These are phyloP conservation scores for Phrynosoma blainvillii DNA, from an alignment of 2,113 vertebrate species.

Conservation along the genomic window DNA sequence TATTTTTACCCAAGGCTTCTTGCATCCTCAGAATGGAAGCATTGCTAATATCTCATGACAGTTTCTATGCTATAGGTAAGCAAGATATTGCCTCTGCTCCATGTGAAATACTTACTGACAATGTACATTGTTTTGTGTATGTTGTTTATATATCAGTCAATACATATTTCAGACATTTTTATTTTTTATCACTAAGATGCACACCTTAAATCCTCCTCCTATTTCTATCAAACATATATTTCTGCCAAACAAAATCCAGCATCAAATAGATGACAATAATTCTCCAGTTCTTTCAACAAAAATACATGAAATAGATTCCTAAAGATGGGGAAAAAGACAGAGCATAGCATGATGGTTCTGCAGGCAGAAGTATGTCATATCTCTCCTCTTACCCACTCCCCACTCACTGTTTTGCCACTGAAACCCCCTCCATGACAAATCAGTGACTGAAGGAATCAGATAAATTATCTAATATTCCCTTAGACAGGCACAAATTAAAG, in stretches of 20 bases:
- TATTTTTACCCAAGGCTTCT: not conserved
- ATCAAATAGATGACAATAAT: not conserved
- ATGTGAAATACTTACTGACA: not conserved
- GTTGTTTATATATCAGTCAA: not conserved
- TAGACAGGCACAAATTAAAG: too few relatives aligned
- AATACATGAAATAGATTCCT: not conserved
- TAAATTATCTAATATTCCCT: too few relatives aligned
- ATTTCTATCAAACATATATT: conserved; percentile 2
- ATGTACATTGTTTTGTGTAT: not conserved
- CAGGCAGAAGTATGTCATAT: too few relatives aligned
- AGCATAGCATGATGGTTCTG: too few relatives aligned
- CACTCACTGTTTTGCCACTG: too few relatives aligned
- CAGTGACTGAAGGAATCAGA: too few relatives aligned
- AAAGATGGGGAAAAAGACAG: not conserved
- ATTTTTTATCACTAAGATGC: conserved; percentile 3
- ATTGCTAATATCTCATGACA: not conserved
- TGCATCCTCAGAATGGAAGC: rapidly evolving
- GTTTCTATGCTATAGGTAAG: not conserved
- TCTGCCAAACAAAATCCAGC: not conserved
- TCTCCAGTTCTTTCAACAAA: not conserved
- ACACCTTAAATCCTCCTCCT: not conserved
- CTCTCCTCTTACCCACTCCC: too few relatives aligned
- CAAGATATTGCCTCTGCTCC: not conserved
- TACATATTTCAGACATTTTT: not conserved
- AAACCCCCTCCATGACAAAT: too few relatives aligned